Evolutionary conservation across 2,113 vertebrate genomes (phyloP).

Genomic region (Aplodontia rufa): DNA sequence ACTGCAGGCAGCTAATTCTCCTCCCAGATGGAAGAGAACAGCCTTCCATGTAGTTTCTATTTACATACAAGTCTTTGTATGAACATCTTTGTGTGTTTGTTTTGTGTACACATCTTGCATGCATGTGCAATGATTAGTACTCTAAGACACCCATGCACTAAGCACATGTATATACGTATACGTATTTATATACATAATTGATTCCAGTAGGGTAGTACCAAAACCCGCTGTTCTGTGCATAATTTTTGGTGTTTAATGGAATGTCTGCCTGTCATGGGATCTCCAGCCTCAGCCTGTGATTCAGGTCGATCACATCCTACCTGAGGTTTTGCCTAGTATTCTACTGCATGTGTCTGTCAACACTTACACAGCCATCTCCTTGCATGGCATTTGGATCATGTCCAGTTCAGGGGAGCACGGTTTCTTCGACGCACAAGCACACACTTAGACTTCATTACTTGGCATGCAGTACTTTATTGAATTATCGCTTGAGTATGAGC

Average conservation of each 20-base stretch:
- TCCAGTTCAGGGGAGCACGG: neutral
- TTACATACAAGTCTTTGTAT: neutral
- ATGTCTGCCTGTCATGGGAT: neutral
- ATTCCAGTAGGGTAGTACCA: neutral
- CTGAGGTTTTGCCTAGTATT: neutral
- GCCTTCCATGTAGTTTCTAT: neutral
- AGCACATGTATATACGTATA: rapidly evolving
- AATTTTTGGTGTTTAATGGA: neutral
- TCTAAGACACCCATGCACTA: neutral
- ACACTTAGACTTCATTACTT: neutral
- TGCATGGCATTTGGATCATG: neutral
- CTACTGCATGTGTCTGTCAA: neutral
- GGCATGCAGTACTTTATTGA: neutral
- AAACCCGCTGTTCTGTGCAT: neutral
- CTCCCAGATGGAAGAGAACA: no score
- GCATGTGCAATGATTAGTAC: neutral
- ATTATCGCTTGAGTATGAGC: neutral
- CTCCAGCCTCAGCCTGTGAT: neutral
- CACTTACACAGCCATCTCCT: neutral
- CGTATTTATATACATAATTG: neutral
- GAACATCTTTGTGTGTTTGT: neutral
- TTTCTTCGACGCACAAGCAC: neutral
- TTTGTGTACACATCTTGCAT: neutral
- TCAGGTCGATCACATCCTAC: neutral
- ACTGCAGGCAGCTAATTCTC: neutral